Conservation (phyloP, 2,888 invertebrate genomes). For the Ormyrus labotus region DNA sequence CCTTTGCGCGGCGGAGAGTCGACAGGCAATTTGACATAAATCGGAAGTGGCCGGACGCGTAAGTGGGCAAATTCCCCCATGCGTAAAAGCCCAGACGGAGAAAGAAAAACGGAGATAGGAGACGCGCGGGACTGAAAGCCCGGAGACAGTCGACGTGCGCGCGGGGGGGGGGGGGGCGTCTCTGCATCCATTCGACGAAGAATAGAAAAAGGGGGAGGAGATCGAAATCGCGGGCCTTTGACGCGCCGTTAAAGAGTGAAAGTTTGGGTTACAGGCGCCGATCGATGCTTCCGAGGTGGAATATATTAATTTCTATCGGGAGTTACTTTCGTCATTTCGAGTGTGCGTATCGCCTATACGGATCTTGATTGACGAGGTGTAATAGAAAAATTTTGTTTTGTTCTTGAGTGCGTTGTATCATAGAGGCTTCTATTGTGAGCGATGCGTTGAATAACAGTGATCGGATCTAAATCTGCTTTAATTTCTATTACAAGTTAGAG, state of each 20-base stretch:
- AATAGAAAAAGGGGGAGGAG: constrained; percentile 8
- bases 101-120: constrained; percentile 46
- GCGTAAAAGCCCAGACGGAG: constrained; percentile 40
- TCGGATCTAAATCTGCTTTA: too few relatives aligned
- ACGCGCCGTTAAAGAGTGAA: constrained; percentile 17
- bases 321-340: too few relatives aligned
- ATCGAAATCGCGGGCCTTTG: constrained; percentile 51
- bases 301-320: too few relatives aligned
- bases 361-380: too few relatives aligned
- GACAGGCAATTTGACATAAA: constrained; percentile 51
- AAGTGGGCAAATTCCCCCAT: constrained; percentile 39
- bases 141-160: background rate
- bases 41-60: constrained; percentile 46
- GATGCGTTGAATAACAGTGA: too few relatives aligned
- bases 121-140: constrained; percentile 33
- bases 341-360: too few relatives aligned
- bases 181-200: background rate
- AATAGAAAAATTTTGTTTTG: too few relatives aligned
- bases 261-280: background rate
- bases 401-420: too few relatives aligned
- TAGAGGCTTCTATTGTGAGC: too few relatives aligned
- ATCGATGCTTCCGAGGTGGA: too few relatives aligned
- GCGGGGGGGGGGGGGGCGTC: background rate
- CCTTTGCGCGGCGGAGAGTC: constrained; percentile 11
- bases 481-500: too few relatives aligned